A percentile compares a stretch with the other conserved stretches of the same genome.
phyloP scores from a whole-genome alignment of 2,888 invertebrate genomes.

The Drosophila borealis region DNA sequence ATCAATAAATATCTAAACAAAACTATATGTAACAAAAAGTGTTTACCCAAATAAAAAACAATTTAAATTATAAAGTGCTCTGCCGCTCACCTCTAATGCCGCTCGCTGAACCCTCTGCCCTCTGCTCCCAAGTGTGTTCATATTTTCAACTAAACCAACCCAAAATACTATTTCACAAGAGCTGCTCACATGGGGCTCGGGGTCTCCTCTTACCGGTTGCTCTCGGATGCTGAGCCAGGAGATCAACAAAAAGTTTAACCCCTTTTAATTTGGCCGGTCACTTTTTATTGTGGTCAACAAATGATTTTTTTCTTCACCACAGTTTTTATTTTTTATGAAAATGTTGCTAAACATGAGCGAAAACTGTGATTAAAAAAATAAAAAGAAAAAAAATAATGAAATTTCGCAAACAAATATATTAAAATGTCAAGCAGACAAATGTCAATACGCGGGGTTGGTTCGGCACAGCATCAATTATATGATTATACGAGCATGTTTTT shows the following conservation, averaged over 20 bases:
- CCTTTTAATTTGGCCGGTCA: conserved; percentile 54
- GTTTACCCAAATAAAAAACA: not conserved
- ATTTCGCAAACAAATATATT: conserved; percentile 72
- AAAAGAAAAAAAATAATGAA: conserved; percentile 27
- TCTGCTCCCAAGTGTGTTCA: conserved; percentile 4
- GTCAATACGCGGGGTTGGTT: conserved; percentile 65
- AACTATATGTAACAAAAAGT: too few relatives aligned
- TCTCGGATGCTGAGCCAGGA: conserved; percentile 32
- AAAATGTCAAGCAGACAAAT: conserved; percentile 77
- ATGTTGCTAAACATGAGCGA: conserved; percentile 20
- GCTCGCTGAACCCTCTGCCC: conserved; percentile 12
- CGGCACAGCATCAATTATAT: conserved; percentile 66
- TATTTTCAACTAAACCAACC: conserved; percentile 3
- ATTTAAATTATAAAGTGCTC: conserved; percentile 5
- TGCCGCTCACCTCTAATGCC: conserved; percentile 10
- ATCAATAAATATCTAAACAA: too few relatives aligned
- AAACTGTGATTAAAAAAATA: conserved; percentile 40
- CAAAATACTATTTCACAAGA: conserved; percentile 5
- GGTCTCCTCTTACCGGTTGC: conserved; percentile 5
- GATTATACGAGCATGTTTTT: conserved; percentile 56
- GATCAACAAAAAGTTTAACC: conserved; percentile 73
- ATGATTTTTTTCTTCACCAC: conserved; percentile 13
- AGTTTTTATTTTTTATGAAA: conserved; percentile 45
- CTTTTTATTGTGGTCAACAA: conserved; percentile 57
- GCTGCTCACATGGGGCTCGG: conserved; percentile 15